Evolutionary conservation across 2,888 invertebrate genomes (phyloP).

Genomic region (Alsophila aescularia): DNA sequence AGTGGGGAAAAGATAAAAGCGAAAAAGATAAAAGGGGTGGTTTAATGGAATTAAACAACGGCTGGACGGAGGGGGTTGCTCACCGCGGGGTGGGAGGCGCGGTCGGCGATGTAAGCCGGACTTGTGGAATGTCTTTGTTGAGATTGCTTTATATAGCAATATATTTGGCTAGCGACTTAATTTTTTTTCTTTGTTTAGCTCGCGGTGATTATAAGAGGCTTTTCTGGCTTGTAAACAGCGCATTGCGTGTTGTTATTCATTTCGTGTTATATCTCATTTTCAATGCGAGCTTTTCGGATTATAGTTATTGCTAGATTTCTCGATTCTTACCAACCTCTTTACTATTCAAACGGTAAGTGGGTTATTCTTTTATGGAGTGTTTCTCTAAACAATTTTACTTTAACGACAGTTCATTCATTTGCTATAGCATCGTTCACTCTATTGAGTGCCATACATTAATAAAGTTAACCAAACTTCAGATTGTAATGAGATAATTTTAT

Average conservation of each 20-base stretch:
- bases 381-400: neutral
- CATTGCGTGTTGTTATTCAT: slow-evolving; percentile 32
- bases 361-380: too few species aligned
- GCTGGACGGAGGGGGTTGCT: slow-evolving; percentile 45
- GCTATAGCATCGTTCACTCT: neutral
- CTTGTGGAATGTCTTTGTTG: slow-evolving; percentile 79
- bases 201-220: slow-evolving; percentile 46
- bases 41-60: slow-evolving; percentile 83
- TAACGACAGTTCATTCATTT: neutral
- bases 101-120: slow-evolving; percentile 70
- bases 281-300: neutral
- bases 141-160: slow-evolving; percentile 63
- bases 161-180: slow-evolving; percentile 56
- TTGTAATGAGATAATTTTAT: neutral
- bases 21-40: slow-evolving; percentile 82
- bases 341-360: too few species aligned
- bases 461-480: neutral
- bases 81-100: slow-evolving; percentile 37
- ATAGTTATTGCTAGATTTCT: neutral
- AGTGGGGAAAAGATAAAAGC: slow-evolving; percentile 79
- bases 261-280: neutral
- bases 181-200: slow-evolving; percentile 49
- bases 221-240: slow-evolving; percentile 37
- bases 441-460: neutral
- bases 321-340: too few species aligned